Conservation (phyloP, 2,888 invertebrate genomes). For the Orthosia gothica region DNA sequence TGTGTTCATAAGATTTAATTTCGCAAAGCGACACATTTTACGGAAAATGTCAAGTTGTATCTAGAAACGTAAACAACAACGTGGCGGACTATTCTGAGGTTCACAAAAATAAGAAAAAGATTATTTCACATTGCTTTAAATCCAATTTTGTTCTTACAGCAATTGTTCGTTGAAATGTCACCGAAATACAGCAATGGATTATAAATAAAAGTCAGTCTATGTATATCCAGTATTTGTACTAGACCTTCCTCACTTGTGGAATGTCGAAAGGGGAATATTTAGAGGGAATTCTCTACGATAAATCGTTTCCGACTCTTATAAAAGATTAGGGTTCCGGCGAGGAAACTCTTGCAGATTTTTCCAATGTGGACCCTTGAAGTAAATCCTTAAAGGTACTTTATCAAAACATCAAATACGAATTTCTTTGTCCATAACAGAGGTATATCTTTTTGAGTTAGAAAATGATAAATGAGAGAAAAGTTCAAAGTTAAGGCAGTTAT, state of each 20-base stretch:
- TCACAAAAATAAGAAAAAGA: constrained; percentile 32
- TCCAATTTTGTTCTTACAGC: constrained; percentile 55
- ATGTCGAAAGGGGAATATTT: constrained; percentile 61
- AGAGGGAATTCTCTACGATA: constrained; percentile 55
- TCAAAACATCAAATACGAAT: constrained; percentile 51
- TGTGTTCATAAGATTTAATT: constrained; percentile 29
- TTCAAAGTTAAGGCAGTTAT: background rate
- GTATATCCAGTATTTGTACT: constrained; percentile 53
- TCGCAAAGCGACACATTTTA: constrained; percentile 34
- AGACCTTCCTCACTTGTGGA: constrained; percentile 44
- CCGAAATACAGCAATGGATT: constrained; percentile 60
- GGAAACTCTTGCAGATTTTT: constrained; percentile 46
- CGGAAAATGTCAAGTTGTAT: constrained; percentile 48
- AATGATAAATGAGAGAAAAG: constrained; percentile 20
- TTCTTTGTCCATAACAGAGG: constrained; percentile 31
- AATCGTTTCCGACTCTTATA: constrained; percentile 65
- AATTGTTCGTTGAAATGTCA: constrained; percentile 43
- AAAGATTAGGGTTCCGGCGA: constrained; percentile 59
- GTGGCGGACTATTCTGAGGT: constrained; percentile 40
- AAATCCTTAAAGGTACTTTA: constrained; percentile 48
- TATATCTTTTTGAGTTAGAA: constrained; percentile 35
- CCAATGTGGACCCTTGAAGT: constrained; percentile 48
- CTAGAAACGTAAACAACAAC: constrained; percentile 55
- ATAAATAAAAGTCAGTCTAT: constrained; percentile 53
- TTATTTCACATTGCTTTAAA: constrained; percentile 32